Conservation (phyloP, 1,140 invertebrate genomes). For the Euura lappo region DNA sequence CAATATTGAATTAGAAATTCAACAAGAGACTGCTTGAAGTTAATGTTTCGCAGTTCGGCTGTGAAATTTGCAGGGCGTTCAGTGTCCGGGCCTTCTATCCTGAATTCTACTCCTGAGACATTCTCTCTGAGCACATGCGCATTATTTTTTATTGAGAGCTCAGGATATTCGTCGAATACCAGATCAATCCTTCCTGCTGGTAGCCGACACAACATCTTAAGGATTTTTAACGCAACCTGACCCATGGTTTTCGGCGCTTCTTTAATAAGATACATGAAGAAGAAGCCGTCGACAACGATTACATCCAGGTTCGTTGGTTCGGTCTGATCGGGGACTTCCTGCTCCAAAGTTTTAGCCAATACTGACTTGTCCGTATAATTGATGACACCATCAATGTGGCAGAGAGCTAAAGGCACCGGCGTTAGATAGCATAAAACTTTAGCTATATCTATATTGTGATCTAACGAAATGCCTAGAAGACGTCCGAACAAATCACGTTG, state of each 20-base stretch:
- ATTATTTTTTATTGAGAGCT: conserved; percentile 26
- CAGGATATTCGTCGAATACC: conserved; percentile 24
- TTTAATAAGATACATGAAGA: neutral
- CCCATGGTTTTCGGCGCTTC: conserved; percentile 8
- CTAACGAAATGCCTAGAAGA: conserved; percentile 28
- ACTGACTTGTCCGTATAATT: conserved; percentile 29
- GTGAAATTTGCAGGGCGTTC: conserved; percentile 26
- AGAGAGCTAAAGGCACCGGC: conserved; percentile 27
- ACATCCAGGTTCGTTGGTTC: neutral
- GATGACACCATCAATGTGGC: conserved; percentile 30
- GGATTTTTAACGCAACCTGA: conserved; percentile 18
- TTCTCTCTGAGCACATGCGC: conserved; percentile 15
- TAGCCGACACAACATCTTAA: neutral
- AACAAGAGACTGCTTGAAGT: conserved; percentile 26
- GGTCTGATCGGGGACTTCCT: neutral
- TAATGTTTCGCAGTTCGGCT: conserved; percentile 34
- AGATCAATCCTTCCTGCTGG: conserved; percentile 10
- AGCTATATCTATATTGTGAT: conserved; percentile 27
- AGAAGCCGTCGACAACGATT: neutral
- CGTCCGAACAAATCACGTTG: conserved; percentile 34
- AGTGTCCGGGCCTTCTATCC: conserved; percentile 19
- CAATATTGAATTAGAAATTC: conserved; percentile 36
- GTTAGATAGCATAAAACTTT: conserved; percentile 30
- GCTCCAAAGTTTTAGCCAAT: conserved; percentile 8
- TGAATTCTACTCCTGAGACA: too few relatives aligned